Evolutionary conservation across 2,797 vertebrate species (phyloP), one percentile per base, ranked within the genome.

Genomic region (Cryptoprocta ferox): DNA sequence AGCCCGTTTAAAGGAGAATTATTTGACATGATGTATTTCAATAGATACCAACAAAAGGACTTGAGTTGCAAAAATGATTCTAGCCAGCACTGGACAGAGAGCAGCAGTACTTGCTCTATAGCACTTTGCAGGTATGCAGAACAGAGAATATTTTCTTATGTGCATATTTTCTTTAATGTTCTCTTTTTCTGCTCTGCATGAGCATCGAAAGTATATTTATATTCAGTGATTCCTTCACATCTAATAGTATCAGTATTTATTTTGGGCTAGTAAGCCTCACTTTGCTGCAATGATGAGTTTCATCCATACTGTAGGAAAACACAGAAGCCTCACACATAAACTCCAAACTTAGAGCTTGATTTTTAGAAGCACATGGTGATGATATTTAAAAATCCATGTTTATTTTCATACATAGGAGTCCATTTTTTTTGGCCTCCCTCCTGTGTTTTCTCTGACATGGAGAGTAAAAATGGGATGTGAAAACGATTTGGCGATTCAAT

Each of bases 11-110:
- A 63, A 53, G 56, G 53, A 45, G 37, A 94, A 94, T n/a, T 96
- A 90, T 83, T 95, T 82, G 73, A 97, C 90, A 89, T 42, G 75
- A 71, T 90, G 0, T 56, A 35, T 94, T 98, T 98, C 53, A n/a
- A 87, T 30, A 90, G 0, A 93, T 3, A 65, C 9, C 28, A 45
- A 42, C 39, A 96, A 91, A 32, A 0, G 65, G 1, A 7, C 37
- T 97, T 85, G 50, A 4, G 0, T 53, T 95, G 6, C 39, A 91
- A 95, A 98, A 94, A 91, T 81, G 15, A 83, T 45, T 82, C 42
- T 10, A 70, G 75, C 70, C 68, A 68, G 13, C 76, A 94, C 0
- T 50, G 2, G 85, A 73, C 0, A 96, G 12, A 96, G 12, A 79
- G 2, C 4, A 12, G 61, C 5, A 39, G 45, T 35, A 8, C 30